These are phyloP conservation scores for Venusia cambrica DNA, from an alignment of 2,888 invertebrate genomes.

Conservation along the genomic window DNA sequence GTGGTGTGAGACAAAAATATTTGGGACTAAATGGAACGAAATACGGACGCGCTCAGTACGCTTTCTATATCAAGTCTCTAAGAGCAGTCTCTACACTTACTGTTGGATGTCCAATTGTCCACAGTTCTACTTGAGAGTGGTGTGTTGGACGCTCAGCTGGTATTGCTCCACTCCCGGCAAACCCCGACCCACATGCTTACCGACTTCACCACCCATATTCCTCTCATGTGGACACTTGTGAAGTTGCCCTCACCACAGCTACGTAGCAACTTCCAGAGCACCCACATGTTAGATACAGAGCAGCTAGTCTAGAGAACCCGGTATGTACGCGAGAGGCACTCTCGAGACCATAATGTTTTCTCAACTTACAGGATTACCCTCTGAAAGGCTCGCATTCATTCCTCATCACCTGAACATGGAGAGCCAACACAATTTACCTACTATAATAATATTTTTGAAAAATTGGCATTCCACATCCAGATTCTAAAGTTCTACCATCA, in stretches of 20 bases:
- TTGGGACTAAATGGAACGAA: too few species aligned
- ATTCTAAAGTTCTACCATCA: constrained; percentile 20
- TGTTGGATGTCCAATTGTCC: background rate
- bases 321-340: constrained; percentile 57
- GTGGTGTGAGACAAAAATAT: too few species aligned
- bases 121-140: too few species aligned
- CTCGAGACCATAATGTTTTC: constrained; percentile 67
- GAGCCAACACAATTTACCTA: constrained; percentile 12
- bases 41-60: too few species aligned
- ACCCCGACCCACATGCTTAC: too few species aligned
- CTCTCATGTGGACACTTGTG: constrained; percentile 56
- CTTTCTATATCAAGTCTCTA: too few species aligned
- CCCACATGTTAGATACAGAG: constrained; percentile 54
- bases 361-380: constrained; percentile 58
- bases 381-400: constrained; percentile 49
- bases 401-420: constrained; percentile 28
- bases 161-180: too few species aligned
- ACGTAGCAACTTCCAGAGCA: constrained; percentile 57
- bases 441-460: background rate
- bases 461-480: constrained; percentile 23
- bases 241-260: constrained; percentile 41
- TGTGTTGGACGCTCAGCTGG: too few species aligned
- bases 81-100: constrained; percentile 12
- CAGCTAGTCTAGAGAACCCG: constrained; percentile 68
- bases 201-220: constrained; percentile 55